phyloP scores from a whole-genome alignment of 2,113 vertebrate species.

The Zosterops lateralis region DNA sequence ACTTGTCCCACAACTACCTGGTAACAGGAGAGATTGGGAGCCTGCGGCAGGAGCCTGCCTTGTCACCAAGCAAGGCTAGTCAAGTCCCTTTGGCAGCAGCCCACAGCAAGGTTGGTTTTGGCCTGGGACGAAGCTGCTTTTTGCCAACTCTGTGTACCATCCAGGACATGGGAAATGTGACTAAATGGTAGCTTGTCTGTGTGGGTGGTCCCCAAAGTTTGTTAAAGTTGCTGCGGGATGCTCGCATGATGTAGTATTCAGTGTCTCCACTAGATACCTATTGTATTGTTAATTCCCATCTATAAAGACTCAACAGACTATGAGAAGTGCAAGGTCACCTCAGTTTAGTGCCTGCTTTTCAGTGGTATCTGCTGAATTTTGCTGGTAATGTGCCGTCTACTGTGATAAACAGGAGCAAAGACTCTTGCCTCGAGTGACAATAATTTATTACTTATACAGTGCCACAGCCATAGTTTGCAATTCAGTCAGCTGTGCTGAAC shows the following conservation, averaged over 20 bases:
- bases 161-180: neutral
- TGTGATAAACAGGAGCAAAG: neutral
- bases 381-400: neutral
- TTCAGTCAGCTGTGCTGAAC: neutral
- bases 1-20: neutral
- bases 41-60: neutral
- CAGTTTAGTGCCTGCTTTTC: neutral
- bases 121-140: neutral
- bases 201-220: neutral
- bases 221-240: neutral
- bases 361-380: neutral
- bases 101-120: neutral
- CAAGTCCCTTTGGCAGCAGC: neutral
- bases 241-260: neutral
- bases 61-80: neutral
- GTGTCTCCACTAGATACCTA: neutral
- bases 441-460: neutral
- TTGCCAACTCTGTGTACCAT: accelerated
- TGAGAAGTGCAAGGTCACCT: neutral
- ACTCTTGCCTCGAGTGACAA: neutral
- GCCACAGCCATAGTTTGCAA: neutral
- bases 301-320: neutral
- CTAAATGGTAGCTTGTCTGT: neutral
- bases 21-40: neutral
- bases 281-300: neutral